Evolutionary conservation across 2,797 vertebrate genomes (phyloP).

Genomic region (Chelon labrosus): DNA sequence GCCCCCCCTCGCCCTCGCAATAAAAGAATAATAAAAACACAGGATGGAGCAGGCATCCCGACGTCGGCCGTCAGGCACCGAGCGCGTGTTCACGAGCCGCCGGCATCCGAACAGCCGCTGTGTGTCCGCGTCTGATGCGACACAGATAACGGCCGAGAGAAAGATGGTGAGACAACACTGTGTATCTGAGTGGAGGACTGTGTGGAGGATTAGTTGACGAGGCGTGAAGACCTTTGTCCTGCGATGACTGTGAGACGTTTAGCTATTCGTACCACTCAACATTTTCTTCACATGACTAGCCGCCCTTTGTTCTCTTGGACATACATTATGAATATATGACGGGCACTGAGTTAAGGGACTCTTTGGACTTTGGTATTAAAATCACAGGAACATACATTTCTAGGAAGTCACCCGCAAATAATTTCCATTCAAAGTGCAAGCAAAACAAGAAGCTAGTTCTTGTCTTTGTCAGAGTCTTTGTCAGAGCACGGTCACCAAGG

Average conservation of each 20-base stretch:
- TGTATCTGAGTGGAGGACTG: constrained; percentile 18
- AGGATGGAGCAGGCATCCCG: constrained; percentile 47
- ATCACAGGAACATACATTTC: not conserved
- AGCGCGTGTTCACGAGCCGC: constrained; percentile 5
- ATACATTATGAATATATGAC: constrained; percentile 9
- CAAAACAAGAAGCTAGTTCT: not conserved
- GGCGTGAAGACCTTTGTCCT: constrained; percentile 35
- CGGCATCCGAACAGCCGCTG: constrained; percentile 35
- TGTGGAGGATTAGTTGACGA: constrained; percentile 27
- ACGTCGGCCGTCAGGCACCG: constrained; percentile 35
- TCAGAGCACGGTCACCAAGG: constrained; percentile 13
- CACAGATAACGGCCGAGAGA: constrained; percentile 37
- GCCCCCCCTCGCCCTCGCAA: constrained; percentile 20
- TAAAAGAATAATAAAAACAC: constrained; percentile 49
- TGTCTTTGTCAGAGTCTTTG: not conserved
- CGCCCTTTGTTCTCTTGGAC: constrained; percentile 32
- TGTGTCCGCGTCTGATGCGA: constrained; percentile 25
- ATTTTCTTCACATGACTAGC: not conserved
- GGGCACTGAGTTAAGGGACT: constrained; percentile 13
- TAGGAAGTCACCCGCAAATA: constrained; percentile 2
- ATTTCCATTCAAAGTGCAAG: too few species aligned
- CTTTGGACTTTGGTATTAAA: not conserved
- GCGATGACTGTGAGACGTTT: constrained; percentile 25
- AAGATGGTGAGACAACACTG: constrained; percentile 29
- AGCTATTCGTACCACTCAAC: not conserved